Evolutionary conservation across 2,888 invertebrate species (phyloP).

Genomic region (Dasysyrphus albostriatus): DNA sequence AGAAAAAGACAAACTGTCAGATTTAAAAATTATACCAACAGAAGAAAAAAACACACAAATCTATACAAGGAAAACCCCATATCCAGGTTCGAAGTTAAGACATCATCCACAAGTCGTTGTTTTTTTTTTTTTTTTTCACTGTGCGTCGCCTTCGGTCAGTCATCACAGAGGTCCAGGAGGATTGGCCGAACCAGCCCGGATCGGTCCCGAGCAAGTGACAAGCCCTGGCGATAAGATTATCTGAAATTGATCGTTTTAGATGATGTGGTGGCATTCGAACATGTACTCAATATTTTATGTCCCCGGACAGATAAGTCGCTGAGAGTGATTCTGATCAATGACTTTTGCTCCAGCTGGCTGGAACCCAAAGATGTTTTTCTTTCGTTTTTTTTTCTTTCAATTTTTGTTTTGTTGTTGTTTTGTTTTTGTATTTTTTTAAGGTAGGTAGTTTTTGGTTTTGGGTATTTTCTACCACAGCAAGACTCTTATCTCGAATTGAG

Average conservation of each 20-base stretch:
- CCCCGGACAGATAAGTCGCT: slow-evolving; percentile 72
- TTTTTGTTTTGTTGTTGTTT: slow-evolving; percentile 12
- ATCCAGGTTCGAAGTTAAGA: slow-evolving; percentile 68
- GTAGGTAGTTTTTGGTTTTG: slow-evolving; percentile 32
- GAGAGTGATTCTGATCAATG: slow-evolving; percentile 75
- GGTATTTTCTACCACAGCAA: slow-evolving; percentile 44
- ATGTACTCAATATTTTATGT: slow-evolving; percentile 76
- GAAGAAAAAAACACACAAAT: slow-evolving; percentile 4
- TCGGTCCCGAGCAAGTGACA: slow-evolving; percentile 62
- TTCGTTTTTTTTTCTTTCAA: not conserved
- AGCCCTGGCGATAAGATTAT: slow-evolving; percentile 74
- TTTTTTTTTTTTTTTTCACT: slow-evolving; percentile 15
- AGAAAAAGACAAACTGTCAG: slow-evolving; percentile 73
- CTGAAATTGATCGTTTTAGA: slow-evolving; percentile 76
- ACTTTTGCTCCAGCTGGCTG: slow-evolving; percentile 59
- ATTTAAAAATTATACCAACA: slow-evolving; percentile 62
- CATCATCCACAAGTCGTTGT: slow-evolving; percentile 53
- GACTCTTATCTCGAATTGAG: slow-evolving; percentile 52
- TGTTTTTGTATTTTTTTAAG: slow-evolving; percentile 9
- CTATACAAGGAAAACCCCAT: slow-evolving; percentile 48
- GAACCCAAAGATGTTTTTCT: slow-evolving; percentile 44
- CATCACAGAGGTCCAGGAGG: slow-evolving; percentile 26
- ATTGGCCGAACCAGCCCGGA: slow-evolving; percentile 47
- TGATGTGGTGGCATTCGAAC: slow-evolving; percentile 76
- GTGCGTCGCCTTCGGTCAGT: slow-evolving; percentile 22